Evolutionary conservation across 2,797 vertebrate species (phyloP), one percentile per base, ranked within the genome.

Genomic region (Brotula barbata): DNA sequence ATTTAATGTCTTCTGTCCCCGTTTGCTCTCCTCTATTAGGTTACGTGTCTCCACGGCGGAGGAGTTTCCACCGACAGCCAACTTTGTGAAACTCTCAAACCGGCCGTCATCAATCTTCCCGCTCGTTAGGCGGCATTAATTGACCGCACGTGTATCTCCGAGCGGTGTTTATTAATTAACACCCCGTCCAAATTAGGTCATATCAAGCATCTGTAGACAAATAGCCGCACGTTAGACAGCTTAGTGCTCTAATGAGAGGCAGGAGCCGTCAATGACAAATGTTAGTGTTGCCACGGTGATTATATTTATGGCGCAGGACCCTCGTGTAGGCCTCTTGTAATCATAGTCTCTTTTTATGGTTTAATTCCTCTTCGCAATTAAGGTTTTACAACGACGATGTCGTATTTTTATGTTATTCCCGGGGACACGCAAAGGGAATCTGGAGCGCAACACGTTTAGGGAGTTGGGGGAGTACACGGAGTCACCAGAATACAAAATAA

Each of bases 81-180:
- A 75, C 69, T 68, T 69, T 84, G 68, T 73, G 40, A 63, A 84
- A 71, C n/a, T n/a, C 50, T 61, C 50, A 51, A 48, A 66, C 66
- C 56, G 44, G 65, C 25, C 46, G 40, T 82, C 74, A 81, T 87
- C 71, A 68, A 72, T 89, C 85, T 86, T 77, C 47, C 62, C 65
- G 64, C 84, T 88, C 37, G 25, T 89, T 87, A 87, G 65, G 64
- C 54, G 42, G 81, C 83, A 87, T 89, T 89, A 90, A 89, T 88
- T 88, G 84, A 76, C 81, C 61, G 67, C 77, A 81, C 80, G 74
- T 87, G 82, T 83, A 80, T 52, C 65, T 34, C 58, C 52, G 52
- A 59, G 59, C 23, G 50, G 78, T 89, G 85, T 88, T 88, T 90
- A 90, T 90, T 90, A 89, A 90, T 90, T 89, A 83, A 80, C 82